A percentile compares a stretch with the other conserved stretches of the same genome.
Evolutionary conservation across 2,113 vertebrate genomes (phyloP).

Genomic region (Brachyhypopomus occidentalis): DNA sequence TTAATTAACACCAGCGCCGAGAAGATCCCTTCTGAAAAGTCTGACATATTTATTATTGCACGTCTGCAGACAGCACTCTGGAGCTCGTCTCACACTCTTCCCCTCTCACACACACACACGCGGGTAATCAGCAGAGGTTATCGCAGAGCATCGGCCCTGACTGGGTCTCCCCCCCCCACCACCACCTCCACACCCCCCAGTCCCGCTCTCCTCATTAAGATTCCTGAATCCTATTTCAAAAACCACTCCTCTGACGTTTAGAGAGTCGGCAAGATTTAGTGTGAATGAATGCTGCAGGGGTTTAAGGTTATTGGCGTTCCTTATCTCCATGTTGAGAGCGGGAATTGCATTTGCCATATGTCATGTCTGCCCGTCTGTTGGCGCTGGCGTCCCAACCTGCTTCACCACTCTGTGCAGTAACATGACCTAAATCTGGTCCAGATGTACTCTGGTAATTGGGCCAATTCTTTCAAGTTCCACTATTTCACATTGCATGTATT

Average conservation of each 20-base stretch:
- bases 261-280: constrained; percentile 26
- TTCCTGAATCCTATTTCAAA: constrained; percentile 71
- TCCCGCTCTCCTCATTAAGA: constrained; percentile 72
- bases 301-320: constrained; percentile 62
- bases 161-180: constrained; percentile 85
- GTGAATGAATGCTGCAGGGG: constrained; percentile 41
- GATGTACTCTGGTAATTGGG: constrained; percentile 68
- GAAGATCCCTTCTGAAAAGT: constrained; percentile 84
- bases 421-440: constrained; percentile 76
- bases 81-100: constrained; percentile 73
- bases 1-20: constrained; percentile 92
- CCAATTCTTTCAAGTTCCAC: constrained; percentile 64
- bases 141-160: constrained; percentile 88
- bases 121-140: constrained; percentile 92
- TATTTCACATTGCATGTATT: constrained; percentile 71
- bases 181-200: too few relatives aligned
- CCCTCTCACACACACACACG: constrained; percentile 78
- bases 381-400: constrained; percentile 68
- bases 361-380: constrained; percentile 61
- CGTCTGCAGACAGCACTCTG: constrained; percentile 78
- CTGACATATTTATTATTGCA: constrained; percentile 94
- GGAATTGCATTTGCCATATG: constrained; percentile 68
- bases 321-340: constrained; percentile 69
- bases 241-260: constrained; percentile 32
- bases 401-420: constrained; percentile 70